phyloP scores from a whole-genome alignment of 2,113 vertebrate species.

The Colaptes auratus region DNA sequence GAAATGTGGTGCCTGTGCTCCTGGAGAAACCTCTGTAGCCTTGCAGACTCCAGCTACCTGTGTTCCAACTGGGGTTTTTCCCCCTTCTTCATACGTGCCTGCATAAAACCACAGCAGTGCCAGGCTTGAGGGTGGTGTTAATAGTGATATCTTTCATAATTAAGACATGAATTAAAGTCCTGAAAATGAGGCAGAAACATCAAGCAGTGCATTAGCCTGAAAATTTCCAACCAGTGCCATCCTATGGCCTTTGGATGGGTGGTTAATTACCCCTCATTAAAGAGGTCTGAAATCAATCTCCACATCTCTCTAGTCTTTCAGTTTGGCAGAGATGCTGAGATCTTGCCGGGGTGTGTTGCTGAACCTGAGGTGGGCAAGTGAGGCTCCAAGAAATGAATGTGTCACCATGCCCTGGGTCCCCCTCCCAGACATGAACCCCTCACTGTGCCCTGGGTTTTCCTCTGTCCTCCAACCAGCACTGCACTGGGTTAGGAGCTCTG shows the following conservation, averaged over 20 bases:
- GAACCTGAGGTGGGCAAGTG: rapidly evolving
- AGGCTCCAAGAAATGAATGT: rapidly evolving
- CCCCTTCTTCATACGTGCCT: too few relatives aligned
- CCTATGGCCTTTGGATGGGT: background rate
- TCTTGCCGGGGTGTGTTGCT: background rate
- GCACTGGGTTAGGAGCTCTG: background rate
- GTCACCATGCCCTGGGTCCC: rapidly evolving
- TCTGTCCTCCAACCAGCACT: background rate
- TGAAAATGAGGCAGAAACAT: background rate
- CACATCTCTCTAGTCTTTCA: background rate
- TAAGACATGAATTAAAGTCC: constrained; percentile 1
- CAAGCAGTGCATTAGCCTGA: background rate
- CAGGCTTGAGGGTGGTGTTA: background rate
- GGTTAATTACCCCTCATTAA: constrained; percentile 28
- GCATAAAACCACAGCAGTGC: background rate
- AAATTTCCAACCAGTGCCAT: background rate
- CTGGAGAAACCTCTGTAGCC: too few relatives aligned
- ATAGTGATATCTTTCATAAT: background rate
- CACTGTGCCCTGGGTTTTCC: background rate
- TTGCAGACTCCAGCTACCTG: too few relatives aligned
- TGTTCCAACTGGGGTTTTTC: too few relatives aligned
- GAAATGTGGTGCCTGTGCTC: too few relatives aligned
- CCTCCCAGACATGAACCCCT: too few relatives aligned
- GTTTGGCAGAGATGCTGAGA: background rate
- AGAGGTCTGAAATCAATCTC: background rate